Evolutionary conservation across 2,888 invertebrate genomes (phyloP), one percentile per base, ranked within the genome.

Genomic region (Cryptus armator): DNA sequence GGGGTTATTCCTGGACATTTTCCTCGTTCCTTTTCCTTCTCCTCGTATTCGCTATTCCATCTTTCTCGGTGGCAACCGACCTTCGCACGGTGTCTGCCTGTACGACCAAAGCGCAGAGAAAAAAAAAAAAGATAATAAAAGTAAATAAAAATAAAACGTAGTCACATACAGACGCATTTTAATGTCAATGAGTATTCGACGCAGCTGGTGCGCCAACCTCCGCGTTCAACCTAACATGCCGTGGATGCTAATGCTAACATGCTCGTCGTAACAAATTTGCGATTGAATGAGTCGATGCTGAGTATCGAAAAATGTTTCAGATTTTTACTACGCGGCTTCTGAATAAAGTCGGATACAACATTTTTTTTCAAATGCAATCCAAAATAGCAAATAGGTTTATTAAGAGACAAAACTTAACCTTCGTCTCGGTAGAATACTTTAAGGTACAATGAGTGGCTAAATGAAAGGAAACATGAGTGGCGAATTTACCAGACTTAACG

Each of bases 181-280:
- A 92, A 92, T 92, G 92, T 92, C 87, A 88, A 86, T 86, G 89
- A 90, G 91, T 89, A 90, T 91, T 92, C 88, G 88, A 86, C 90
- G 91, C 92, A 92, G 91, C 91, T 92, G 59, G 79, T 80, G 92
- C 90, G 89, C 89, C 90, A 90, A 86, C 89, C 87, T 81, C 70
- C 48, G 32, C 29, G 44, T 79, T 32, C 48, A 44, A 16, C 5
- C n/a, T 16, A 19, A 62, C n/a, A 64, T 16, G 32, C 75, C 6
- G n/a, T 32, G 3, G 10, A 32, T 66, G 48, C 48, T 12, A 6
- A 16, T 51, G n/a, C n/a, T n/a, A n/a, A n/a, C n/a, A n/a, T n/a
- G 43, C 3, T 76, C 51, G 37, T 53, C 24, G 51, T 37, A 12
- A 12, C 51, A 32, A 64, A n/a, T 32, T 74, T 74, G 29, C 62